Evolutionary conservation across 1,140 invertebrate genomes (phyloP), one percentile per base, ranked within the genome.

Genomic region (Euura lappo): DNA sequence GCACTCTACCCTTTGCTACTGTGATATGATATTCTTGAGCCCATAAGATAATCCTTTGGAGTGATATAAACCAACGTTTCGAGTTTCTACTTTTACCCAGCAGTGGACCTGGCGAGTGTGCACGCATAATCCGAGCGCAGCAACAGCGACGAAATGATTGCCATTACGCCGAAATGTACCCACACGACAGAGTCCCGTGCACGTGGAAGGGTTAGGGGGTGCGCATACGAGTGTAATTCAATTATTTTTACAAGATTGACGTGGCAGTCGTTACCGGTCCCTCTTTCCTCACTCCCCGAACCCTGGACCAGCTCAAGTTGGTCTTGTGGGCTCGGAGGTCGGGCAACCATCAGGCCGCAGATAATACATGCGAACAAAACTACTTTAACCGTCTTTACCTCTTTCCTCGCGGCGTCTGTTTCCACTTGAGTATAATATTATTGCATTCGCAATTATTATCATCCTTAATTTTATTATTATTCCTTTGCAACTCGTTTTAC

Each of bases 181-280:
- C 66, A 44, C 44, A 68, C 66, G 28, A 44, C 44, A 42, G 13
- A 8, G 28, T 68, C 66, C 4, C 66, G 10, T 68, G 44, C 44
- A n/a, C 8, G 44, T 28, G 13, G 13, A 68, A 8, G 42, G 11
- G 44, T 42, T 1, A 4, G 28, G 13, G 66, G 44, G 28, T 28
- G 28, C 28, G 13, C 66, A 44, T 68, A 68, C 66, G 42, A 68
- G 10, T 68, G 66, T 68, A 68, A 68, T 68, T 68, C 66, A 68
- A 68, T 68, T 68, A 68, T 68, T 68, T 68, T 68, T 68, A 68
- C 28, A 68, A 68, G 66, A 68, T 68, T 68, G 66, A 68, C 66
- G 66, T 68, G 13, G 28, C 66, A 68, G 66, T 68, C 66, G 66
- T 68, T 68, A 68, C 66, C 66, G 44, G 28, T 42, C 28, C 28